phyloP scores from a whole-genome alignment of 2,113 vertebrate genomes.

The Vombatus ursinus region DNA sequence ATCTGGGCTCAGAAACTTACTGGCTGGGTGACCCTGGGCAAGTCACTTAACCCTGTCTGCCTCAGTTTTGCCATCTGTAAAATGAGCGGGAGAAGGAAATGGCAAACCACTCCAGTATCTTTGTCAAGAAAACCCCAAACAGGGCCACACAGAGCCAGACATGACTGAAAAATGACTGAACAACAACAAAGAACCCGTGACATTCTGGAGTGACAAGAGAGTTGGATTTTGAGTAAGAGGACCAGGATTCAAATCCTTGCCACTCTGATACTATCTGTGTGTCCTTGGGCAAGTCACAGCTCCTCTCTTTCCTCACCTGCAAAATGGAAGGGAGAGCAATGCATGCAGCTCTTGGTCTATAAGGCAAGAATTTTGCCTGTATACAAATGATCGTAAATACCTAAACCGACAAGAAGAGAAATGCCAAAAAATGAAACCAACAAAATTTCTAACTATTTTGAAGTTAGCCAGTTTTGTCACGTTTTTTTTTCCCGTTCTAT shows the following conservation, averaged over 20 bases:
- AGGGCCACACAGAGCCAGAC: not conserved
- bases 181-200: not conserved
- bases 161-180: not conserved
- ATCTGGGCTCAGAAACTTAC: not conserved
- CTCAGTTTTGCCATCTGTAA: not conserved
- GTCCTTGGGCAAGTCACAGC: not conserved
- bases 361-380: not conserved
- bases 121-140: not conserved
- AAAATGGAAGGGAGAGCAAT: not conserved
- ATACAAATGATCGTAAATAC: not conserved
- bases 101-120: not conserved
- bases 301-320: not conserved
- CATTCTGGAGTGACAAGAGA: not conserved
- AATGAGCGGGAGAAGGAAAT: not conserved
- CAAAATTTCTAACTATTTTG: slow-evolving; percentile 19
- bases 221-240: not conserved
- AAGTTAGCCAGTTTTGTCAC: not conserved
- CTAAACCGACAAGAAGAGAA: not conserved
- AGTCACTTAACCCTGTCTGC: not conserved
- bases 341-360: not conserved
- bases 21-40: not conserved
- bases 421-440: not conserved
- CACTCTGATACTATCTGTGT: not conserved
- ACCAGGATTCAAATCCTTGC: not conserved
- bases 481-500: not conserved